Evolutionary conservation across 2,888 invertebrate genomes (phyloP).

Genomic region (Oligia latruncula): DNA sequence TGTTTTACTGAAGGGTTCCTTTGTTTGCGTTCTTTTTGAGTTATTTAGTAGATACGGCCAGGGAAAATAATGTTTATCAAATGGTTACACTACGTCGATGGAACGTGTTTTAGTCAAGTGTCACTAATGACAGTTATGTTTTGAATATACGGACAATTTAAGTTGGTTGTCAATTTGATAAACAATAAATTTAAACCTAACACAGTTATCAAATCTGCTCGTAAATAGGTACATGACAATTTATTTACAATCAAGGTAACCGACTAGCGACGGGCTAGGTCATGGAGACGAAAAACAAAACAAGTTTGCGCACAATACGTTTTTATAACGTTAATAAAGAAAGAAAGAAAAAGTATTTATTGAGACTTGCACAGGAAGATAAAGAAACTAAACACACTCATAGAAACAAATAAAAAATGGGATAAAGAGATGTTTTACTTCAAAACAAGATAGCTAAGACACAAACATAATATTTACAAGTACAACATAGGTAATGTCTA

Average conservation of each 20-base stretch:
- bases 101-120: neutral
- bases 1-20: slow-evolving; percentile 27
- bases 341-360: neutral
- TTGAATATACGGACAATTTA: neutral
- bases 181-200: neutral
- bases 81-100: neutral
- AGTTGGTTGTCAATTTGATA: neutral
- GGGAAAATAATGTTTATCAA: neutral
- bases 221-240: neutral
- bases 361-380: neutral
- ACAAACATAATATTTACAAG: slow-evolving; percentile 27
- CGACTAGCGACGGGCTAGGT: neutral
- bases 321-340: neutral
- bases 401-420: neutral
- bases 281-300: neutral
- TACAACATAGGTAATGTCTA: neutral
- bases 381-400: no score
- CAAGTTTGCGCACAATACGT: neutral
- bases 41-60: neutral
- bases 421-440: neutral
- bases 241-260: neutral
- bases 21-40: neutral
- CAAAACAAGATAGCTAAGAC: neutral
- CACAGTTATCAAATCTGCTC: neutral
- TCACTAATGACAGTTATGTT: neutral